Conservation (phyloP, 1,140 invertebrate species). For the Aphaenogaster ashmeadi region DNA sequence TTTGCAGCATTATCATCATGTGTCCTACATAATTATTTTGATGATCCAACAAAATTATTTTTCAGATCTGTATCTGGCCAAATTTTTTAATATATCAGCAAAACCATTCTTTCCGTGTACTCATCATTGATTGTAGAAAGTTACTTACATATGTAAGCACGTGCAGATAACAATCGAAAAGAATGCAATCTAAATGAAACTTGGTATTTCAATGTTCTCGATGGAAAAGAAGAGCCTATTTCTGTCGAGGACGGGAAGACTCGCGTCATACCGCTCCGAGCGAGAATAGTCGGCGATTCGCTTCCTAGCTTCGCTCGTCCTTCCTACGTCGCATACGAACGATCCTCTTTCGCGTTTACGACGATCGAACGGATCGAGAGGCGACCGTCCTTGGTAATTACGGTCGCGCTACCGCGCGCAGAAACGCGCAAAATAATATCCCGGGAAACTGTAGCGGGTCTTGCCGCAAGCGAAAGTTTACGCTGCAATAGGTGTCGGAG, state of each 20-base stretch:
- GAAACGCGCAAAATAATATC: not conserved
- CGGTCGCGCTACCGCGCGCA: constrained; percentile 24
- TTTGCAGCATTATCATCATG: no score
- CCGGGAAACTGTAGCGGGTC: constrained; percentile 34
- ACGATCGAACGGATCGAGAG: constrained; percentile 26
- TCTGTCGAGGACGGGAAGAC: constrained; percentile 39
- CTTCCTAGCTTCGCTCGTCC: constrained; percentile 48
- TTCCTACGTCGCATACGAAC: constrained; percentile 61
- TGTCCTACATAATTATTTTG: no score
- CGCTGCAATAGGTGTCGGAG: not conserved
- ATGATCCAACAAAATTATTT: no score
- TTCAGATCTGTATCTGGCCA: no score
- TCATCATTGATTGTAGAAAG: not conserved
- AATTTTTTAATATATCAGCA: no score
- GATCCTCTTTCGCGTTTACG: constrained; percentile 51
- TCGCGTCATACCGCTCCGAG: constrained; percentile 23
- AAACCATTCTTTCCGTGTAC: no score
- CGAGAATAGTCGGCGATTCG: constrained; percentile 31
- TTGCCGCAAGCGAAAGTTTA: constrained; percentile 5
- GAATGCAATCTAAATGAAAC: constrained; percentile 19
- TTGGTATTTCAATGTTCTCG: constrained; percentile 35
- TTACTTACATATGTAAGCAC: not conserved
- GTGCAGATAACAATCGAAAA: not conserved
- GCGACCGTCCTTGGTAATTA: constrained; percentile 62
- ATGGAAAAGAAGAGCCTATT: constrained; percentile 31